A percentile compares a stretch with the other conserved stretches of the same genome.
These are phyloP conservation scores for Potamarius usumacintae DNA, from an alignment of 2,113 vertebrate species.

Conservation along the genomic window DNA sequence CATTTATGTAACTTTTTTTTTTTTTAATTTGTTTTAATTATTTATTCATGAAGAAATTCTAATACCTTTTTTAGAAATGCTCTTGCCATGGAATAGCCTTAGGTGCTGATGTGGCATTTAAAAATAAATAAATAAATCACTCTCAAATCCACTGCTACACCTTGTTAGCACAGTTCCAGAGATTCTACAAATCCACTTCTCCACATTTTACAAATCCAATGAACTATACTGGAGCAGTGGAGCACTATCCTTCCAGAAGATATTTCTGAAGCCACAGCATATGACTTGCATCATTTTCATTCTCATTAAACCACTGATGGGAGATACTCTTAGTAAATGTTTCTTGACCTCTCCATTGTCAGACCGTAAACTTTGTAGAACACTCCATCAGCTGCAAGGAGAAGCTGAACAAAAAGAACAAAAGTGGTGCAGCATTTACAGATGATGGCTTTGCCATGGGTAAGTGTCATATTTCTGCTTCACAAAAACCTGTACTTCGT, in stretches of 20 bases:
- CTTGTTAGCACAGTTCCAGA: neutral
- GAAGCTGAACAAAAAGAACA: conserved; percentile 98
- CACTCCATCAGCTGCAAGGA: conserved; percentile 98
- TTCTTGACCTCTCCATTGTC: conserved; percentile 35
- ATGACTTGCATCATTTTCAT: neutral
- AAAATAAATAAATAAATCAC: too few species aligned
- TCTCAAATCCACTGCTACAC: too few species aligned
- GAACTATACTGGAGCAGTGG: neutral
- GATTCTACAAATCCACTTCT: neutral
- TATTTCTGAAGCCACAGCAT: neutral
- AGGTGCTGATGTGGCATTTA: too few species aligned
- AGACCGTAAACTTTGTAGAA: conserved; percentile 97
- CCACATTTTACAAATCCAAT: neutral
- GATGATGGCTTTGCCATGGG: conserved; percentile 99
- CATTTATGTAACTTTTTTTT: too few species aligned
- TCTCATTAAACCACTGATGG: neutral
- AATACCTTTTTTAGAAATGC: too few species aligned
- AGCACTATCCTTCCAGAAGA: neutral
- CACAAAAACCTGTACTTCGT: neutral
- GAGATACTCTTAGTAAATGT: neutral
- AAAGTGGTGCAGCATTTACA: conserved; percentile 93
- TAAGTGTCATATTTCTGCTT: conserved; percentile 50
- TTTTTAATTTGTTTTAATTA: too few species aligned
- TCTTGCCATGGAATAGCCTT: too few species aligned
- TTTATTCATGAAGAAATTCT: too few species aligned